Evolutionary conservation across 2,113 vertebrate genomes (phyloP).

Genomic region (Trachemys scripta): DNA sequence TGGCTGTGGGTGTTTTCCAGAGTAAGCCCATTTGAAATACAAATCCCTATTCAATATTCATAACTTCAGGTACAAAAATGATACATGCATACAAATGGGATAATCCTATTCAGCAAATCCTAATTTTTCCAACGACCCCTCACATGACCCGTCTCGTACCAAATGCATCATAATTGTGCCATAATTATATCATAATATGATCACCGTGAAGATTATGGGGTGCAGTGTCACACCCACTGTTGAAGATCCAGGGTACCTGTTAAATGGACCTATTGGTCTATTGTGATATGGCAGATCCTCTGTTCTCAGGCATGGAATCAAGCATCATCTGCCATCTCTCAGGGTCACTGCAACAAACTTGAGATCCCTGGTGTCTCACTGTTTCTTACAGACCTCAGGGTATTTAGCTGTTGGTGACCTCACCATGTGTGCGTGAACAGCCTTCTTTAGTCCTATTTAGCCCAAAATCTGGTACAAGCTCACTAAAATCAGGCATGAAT

Average conservation of each 20-base stretch:
- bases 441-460: background rate
- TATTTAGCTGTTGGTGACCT: background rate
- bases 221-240: background rate
- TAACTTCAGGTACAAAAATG: no score
- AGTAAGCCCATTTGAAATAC: no score
- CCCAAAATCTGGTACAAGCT: background rate
- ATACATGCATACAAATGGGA: no score
- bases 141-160: no score
- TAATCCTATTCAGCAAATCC: no score
- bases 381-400: background rate
- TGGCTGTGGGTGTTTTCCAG: no score
- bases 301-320: background rate
- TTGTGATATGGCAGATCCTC: background rate
- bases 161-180: no score
- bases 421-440: accelerated
- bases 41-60: no score
- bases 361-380: accelerated
- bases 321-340: background rate
- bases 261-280: background rate
- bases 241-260: background rate
- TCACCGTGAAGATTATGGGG: no score
- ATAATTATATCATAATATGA: no score
- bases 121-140: no score
- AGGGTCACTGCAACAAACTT: accelerated
- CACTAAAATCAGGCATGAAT: background rate